Percentiles rank a stretch among this genome's conserved stretches.
Evolutionary conservation across 2,888 invertebrate genomes (phyloP).

Genomic region (Itoplectis maculator): DNA sequence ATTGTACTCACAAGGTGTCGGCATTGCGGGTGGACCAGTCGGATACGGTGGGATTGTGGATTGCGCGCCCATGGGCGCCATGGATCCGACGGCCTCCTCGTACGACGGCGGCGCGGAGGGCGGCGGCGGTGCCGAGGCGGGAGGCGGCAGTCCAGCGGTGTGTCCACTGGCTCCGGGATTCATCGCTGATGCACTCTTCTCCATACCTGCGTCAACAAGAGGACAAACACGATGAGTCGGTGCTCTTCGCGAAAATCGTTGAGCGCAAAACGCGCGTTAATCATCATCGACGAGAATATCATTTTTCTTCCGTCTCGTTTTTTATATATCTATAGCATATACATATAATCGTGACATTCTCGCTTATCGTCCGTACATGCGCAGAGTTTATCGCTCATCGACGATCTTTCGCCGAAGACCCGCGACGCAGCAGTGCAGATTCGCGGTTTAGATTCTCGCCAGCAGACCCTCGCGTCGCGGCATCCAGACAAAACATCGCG

Average conservation of each 20-base stretch:
- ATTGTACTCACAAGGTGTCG: constrained; percentile 49
- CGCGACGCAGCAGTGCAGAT: too few relatives aligned
- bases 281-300: neutral
- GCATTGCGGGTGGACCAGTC: constrained; percentile 49
- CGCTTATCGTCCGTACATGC: neutral
- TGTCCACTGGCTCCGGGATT: constrained; percentile 62
- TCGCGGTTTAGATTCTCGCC: too few relatives aligned
- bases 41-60: constrained; percentile 50
- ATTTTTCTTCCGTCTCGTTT: neutral
- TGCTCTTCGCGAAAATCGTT: neutral
- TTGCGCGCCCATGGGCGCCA: constrained; percentile 30
- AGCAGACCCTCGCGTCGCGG: too few relatives aligned
- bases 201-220: constrained; percentile 56
- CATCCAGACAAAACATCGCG: neutral
- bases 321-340: neutral
- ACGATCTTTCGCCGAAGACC: neutral
- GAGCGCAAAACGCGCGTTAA: neutral
- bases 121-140: constrained; percentile 66
- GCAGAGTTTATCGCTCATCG: neutral
- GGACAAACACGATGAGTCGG: neutral
- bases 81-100: constrained; percentile 78
- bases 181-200: constrained; percentile 66
- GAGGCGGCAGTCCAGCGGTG: constrained; percentile 22
- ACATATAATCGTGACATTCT: neutral
- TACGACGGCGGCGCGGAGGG: constrained; percentile 81